These are phyloP conservation scores for Scytalopus superciliaris DNA, from an alignment of 2,113 vertebrate genomes.

Conservation along the genomic window DNA sequence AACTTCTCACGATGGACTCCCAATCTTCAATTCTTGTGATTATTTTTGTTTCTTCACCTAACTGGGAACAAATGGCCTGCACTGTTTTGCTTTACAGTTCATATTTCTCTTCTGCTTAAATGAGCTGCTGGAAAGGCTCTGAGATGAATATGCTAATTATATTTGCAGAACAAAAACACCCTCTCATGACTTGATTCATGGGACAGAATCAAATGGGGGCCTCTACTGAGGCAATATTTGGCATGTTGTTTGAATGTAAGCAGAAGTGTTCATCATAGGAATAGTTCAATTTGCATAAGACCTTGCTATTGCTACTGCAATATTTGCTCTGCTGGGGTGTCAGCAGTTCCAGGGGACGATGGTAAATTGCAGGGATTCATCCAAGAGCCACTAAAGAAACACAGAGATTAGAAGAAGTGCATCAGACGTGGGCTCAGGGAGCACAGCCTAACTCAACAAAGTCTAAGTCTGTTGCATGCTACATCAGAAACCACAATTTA, in stretches of 20 bases:
- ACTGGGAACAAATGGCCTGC: background rate
- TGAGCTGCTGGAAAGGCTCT: background rate
- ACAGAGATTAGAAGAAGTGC: background rate
- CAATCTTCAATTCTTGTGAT: background rate
- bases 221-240: background rate
- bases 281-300: conserved; percentile 13
- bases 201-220: background rate
- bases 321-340: background rate
- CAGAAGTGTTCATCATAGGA: background rate
- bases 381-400: background rate
- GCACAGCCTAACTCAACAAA: background rate
- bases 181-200: background rate
- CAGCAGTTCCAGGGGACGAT: background rate
- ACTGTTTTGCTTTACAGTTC: background rate
- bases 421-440: background rate
- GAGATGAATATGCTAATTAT: background rate
- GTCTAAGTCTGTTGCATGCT: background rate
- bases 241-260: background rate
- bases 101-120: conserved; percentile 5
- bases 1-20: background rate
- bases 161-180: background rate
- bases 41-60: background rate
- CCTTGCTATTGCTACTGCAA: background rate
- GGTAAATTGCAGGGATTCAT: background rate
- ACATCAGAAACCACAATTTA: background rate